Conservation (phyloP, 2,888 invertebrate genomes). For the Oxystoma pomonae region DNA sequence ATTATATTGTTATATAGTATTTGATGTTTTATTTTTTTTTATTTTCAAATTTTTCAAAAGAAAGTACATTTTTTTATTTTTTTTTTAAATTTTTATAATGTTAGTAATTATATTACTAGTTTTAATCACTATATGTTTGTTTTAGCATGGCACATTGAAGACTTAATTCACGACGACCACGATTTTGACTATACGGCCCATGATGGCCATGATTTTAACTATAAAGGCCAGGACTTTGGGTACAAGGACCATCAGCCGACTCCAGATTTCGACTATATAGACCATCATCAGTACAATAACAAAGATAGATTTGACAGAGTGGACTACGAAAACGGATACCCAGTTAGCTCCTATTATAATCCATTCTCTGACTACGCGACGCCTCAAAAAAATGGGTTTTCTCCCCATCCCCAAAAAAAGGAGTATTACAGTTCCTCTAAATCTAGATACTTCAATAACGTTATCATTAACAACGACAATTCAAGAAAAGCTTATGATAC, state of each 20-base stretch:
- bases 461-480: too few species aligned
- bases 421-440: not conserved
- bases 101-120: too few species aligned
- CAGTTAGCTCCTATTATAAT: constrained; percentile 12
- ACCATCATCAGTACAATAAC: not conserved
- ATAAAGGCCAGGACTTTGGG: too few species aligned
- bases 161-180: constrained; percentile 1
- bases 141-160: constrained; percentile 10
- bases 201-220: too few species aligned
- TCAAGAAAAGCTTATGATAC: too few species aligned
- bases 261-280: not conserved
- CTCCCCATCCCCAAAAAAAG: not conserved
- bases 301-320: not conserved
- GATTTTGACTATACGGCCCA: constrained; percentile 1
- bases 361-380: constrained; percentile 4
- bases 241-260: not conserved
- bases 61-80: too few species aligned
- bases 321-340: not conserved
- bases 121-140: too few species aligned
- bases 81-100: too few species aligned
- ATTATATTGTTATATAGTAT: too few species aligned
- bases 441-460: too few species aligned
- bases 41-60: too few species aligned
- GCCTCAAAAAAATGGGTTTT: not conserved
- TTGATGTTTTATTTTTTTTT: too few species aligned